Conservation (phyloP, 2,888 invertebrate genomes). For the Yponomeuta malinellus region DNA sequence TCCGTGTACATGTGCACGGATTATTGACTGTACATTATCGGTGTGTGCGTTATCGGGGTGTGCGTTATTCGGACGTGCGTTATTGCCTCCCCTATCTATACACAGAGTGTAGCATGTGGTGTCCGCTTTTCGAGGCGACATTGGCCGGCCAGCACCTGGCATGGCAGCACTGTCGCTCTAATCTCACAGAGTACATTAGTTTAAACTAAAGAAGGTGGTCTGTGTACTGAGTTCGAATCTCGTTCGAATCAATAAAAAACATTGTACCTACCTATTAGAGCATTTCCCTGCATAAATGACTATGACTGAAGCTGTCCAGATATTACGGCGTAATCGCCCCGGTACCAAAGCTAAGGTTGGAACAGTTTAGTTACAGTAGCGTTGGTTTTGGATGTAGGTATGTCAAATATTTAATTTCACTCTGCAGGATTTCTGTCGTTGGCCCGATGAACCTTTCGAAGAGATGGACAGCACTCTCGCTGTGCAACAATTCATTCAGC, state of each 20-base stretch:
- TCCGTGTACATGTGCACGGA: no score
- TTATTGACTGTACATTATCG: no score
- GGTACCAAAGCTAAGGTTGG: constrained; percentile 92
- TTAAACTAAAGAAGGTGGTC: no score
- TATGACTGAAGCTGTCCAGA: constrained; percentile 90
- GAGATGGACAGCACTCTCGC: constrained; percentile 99
- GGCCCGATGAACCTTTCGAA: constrained; percentile 98
- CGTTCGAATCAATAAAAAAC: not conserved
- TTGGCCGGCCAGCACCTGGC: no score
- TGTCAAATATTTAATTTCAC: constrained; percentile 17
- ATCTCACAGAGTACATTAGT: no score
- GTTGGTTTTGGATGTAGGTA: not conserved
- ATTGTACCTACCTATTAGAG: not conserved
- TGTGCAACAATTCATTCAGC: constrained; percentile 99
- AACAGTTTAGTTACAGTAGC: not conserved
- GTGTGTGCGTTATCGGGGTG: no score
- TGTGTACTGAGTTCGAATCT: not conserved
- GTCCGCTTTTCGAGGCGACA: no score
- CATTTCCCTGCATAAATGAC: constrained; percentile 38
- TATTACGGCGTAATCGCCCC: constrained; percentile 91
- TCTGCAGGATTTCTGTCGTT: constrained; percentile 93
- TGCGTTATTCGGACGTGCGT: no score
- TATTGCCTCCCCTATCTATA: no score
- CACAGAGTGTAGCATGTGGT: no score
- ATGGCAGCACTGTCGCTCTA: no score